Evolutionary conservation across 2,888 invertebrate species (phyloP).

Genomic region (Oligia fasciuncula): DNA sequence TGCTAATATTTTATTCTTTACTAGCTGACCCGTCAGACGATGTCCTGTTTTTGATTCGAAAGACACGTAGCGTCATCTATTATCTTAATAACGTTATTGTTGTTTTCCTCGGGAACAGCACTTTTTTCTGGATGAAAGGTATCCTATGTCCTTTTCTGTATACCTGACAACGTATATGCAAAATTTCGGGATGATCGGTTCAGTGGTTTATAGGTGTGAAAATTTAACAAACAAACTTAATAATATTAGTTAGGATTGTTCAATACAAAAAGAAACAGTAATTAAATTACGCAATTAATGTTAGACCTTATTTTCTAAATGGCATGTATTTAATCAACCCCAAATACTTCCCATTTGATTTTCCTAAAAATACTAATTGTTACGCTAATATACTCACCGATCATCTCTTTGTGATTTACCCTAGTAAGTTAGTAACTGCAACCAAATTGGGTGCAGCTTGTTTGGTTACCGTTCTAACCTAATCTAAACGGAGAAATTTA

Average conservation of each 20-base stretch:
- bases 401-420: background rate
- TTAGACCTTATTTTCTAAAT: background rate
- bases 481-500: background rate
- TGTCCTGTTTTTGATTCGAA: no score
- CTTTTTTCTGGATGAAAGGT: no score
- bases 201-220: no score
- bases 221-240: no score
- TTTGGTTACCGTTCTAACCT: background rate
- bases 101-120: no score
- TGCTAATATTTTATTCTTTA: constrained; percentile 6
- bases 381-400: background rate
- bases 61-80: no score
- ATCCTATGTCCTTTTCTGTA: no score
- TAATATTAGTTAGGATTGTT: no score
- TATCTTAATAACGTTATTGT: no score
- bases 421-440: background rate
- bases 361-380: background rate
- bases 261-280: background rate
- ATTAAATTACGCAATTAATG: background rate
- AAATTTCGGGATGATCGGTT: no score
- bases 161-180: no score
- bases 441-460: background rate
- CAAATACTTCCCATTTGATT: background rate
- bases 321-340: background rate
- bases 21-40: no score